Evolutionary conservation across 2,888 invertebrate genomes (phyloP).

Genomic region (Brassicogethes aeneus): DNA sequence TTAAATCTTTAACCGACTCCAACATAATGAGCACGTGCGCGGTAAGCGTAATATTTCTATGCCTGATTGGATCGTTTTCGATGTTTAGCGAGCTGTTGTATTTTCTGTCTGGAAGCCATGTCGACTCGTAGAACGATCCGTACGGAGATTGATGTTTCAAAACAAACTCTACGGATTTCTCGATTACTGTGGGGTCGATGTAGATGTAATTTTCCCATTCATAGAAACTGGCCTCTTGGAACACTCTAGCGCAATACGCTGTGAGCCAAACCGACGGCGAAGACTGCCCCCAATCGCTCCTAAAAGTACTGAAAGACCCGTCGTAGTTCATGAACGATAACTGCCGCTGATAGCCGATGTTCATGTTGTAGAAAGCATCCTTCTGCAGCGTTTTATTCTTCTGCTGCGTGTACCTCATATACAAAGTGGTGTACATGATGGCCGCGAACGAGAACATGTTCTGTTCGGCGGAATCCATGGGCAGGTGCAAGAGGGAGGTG

Average conservation of each 20-base stretch:
- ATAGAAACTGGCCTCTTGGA: constrained; percentile 89
- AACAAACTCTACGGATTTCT: constrained; percentile 79
- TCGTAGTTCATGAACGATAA: constrained; percentile 84
- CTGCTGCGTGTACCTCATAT: constrained; percentile 86
- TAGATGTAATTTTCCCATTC: constrained; percentile 97
- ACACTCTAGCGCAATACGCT: constrained; percentile 78
- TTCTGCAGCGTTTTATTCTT: constrained; percentile 72
- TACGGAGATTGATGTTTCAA: constrained; percentile 73
- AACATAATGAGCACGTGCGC: constrained; percentile 88
- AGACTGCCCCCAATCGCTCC: constrained; percentile 90
- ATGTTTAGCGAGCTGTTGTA: constrained; percentile 65
- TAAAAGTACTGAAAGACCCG: constrained; percentile 84
- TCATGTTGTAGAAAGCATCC: constrained; percentile 79
- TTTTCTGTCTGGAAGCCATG: constrained; percentile 82
- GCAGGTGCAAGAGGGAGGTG: constrained; percentile 66
- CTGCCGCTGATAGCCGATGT: constrained; percentile 82
- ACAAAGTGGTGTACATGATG: constrained; percentile 83
- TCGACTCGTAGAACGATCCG: constrained; percentile 84
- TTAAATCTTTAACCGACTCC: constrained; percentile 72
- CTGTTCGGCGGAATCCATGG: constrained; percentile 90
- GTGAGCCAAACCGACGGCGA: constrained; percentile 87
- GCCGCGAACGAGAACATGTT: constrained; percentile 96
- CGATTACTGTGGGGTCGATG: constrained; percentile 82
- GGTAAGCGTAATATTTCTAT: constrained; percentile 81
- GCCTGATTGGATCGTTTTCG: constrained; percentile 45